Evolutionary conservation across 2,113 vertebrate species (phyloP), one percentile per base, ranked within the genome.

Genomic region (Coptodon rendalli): DNA sequence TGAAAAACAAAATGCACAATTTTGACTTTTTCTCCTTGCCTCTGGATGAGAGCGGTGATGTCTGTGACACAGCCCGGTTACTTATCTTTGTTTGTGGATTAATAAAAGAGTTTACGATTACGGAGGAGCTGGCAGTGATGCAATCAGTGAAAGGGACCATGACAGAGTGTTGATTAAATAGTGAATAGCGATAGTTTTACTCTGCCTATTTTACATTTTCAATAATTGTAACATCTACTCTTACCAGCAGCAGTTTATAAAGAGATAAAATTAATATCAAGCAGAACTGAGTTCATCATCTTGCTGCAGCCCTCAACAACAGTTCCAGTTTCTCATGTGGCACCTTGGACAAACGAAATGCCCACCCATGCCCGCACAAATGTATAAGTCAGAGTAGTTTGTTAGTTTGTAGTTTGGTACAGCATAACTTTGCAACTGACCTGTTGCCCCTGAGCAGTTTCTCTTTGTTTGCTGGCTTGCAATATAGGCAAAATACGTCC

Each of bases 291-390:
- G 22, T 0, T 71, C 38, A 45, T 24, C 0, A 16, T 71, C 38
- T 45, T 3, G 8, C n/a, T 71, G 66, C 66, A 24, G n/a, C n/a
- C 38, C n/a, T 3, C 66, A 16, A 6, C 66, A 24, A 24, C 66
- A 71, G 5, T 0, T 43, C 38, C 66, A 4, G 38, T 2, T 71
- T 71, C 66, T 71, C n/a, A 24, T 16, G 22, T 43, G 13, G 38
- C n/a, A 4, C 1, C 0, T 9, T 27, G n/a, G 38, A 43, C 1
- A 24, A 71, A 9, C 0, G 3, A 71, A 71, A 0, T 2, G n/a
- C 36, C 12, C 36, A 14, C 1, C n/a, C 36, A 43, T 43, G 6
- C 38, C 38, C 3, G 1, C 24, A 48, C 40, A 29, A 29, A 48
- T 73, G 9, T 48, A 48, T 73, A 48, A 76, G 1, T 48, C 24